Conservation (phyloP, 2,113 vertebrate genomes). For the Oryzias curvinotus region DNA sequence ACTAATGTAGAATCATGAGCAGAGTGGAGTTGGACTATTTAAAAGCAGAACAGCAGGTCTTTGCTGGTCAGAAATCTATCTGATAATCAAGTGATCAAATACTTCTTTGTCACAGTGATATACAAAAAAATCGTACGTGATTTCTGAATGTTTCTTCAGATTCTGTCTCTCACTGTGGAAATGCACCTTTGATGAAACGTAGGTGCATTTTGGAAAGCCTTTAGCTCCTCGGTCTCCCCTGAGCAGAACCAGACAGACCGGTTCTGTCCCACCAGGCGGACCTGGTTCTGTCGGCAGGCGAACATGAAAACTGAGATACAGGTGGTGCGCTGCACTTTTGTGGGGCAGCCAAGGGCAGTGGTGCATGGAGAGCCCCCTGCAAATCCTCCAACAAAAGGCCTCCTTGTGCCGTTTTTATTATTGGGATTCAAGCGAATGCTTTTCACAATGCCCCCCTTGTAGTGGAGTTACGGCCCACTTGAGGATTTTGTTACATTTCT, state of each 20-base stretch:
- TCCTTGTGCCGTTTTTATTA: slow-evolving; percentile 36
- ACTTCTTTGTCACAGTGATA: too few relatives aligned
- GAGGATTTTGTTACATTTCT: background rate
- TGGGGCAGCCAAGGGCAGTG: slow-evolving; percentile 46
- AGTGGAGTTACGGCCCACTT: background rate
- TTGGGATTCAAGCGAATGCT: slow-evolving; percentile 6
- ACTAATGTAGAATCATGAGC: too few relatives aligned
- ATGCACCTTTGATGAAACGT: too few relatives aligned
- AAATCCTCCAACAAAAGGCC: slow-evolving; percentile 65
- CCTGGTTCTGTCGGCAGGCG: slow-evolving; percentile 51
- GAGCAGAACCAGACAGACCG: slow-evolving; percentile 68
- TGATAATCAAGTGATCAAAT: too few relatives aligned
- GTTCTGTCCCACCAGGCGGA: slow-evolving; percentile 47
- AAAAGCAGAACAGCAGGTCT: too few relatives aligned
- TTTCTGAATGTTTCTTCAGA: too few relatives aligned
- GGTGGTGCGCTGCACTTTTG: slow-evolving; percentile 59
- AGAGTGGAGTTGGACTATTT: too few relatives aligned
- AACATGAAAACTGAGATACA: slow-evolving; percentile 68
- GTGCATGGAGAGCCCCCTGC: slow-evolving; percentile 44
- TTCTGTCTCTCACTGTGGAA: too few relatives aligned
- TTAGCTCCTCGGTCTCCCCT: slow-evolving; percentile 24
- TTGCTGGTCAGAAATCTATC: too few relatives aligned
- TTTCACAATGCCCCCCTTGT: background rate
- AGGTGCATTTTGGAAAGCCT: too few relatives aligned
- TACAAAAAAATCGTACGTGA: too few relatives aligned